These are phyloP conservation scores for Nineta flava DNA, from an alignment of 2,888 invertebrate genomes.

Conservation along the genomic window DNA sequence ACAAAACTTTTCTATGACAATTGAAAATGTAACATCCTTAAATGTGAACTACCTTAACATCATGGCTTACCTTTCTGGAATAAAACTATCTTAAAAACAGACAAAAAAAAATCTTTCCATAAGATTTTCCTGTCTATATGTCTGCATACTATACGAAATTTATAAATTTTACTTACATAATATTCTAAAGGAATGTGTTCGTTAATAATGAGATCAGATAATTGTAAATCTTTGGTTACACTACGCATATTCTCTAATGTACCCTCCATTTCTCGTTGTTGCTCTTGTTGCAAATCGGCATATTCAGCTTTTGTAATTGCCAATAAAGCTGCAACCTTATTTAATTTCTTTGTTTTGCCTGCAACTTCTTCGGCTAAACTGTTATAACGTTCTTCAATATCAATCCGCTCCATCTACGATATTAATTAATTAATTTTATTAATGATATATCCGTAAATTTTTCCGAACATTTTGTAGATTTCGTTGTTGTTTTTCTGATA, in stretches of 20 bases:
- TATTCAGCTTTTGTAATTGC: slow-evolving; percentile 75
- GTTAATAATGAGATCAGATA: slow-evolving; percentile 82
- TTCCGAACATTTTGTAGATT: no score
- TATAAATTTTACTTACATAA: slow-evolving; percentile 42
- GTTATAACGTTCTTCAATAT: slow-evolving; percentile 89
- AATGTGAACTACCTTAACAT: no score
- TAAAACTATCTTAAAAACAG: no score
- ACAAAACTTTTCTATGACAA: no score
- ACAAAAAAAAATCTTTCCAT: no score
- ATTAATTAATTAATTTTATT: slow-evolving; percentile 3
- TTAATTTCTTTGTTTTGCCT: slow-evolving; percentile 83
- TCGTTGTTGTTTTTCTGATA: no score
- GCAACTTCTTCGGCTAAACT: slow-evolving; percentile 88
- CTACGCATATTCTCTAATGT: slow-evolving; percentile 85
- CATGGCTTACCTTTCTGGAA: no score
- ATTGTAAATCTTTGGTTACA: slow-evolving; percentile 74
- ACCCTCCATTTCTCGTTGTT: slow-evolving; percentile 94
- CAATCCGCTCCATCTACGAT: slow-evolving; percentile 65
- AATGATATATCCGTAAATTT: no score
- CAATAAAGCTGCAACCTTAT: slow-evolving; percentile 72
- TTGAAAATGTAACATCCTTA: no score
- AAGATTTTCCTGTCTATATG: no score
- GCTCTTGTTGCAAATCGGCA: slow-evolving; percentile 80
- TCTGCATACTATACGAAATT: no score
- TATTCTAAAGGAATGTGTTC: slow-evolving; percentile 89